phyloP scores from a whole-genome alignment of 2,888 invertebrate genomes.

The Heliconius aoede region DNA sequence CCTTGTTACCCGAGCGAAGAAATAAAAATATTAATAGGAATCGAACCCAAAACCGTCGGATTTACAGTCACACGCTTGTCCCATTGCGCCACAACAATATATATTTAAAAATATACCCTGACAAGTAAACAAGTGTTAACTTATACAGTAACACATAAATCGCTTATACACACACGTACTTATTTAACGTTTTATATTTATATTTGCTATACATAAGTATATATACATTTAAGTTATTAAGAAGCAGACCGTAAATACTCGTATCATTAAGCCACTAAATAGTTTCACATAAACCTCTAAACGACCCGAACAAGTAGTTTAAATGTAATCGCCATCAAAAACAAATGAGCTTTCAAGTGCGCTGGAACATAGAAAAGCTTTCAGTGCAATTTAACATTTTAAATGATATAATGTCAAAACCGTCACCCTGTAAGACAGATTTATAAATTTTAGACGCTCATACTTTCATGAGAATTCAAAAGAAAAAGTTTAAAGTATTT shows the following conservation, averaged over 20 bases:
- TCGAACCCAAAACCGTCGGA: no score
- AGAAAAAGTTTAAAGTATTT: neutral
- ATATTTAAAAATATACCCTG: no score
- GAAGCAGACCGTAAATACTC: no score
- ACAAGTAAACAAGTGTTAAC: no score
- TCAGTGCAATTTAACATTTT: slow-evolving; percentile 15
- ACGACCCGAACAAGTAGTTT: neutral
- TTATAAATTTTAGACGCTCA: neutral
- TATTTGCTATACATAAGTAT: no score
- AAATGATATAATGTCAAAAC: slow-evolving; percentile 4
- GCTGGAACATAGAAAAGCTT: slow-evolving; percentile 5
- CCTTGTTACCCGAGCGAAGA: no score
- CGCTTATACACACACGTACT: no score
- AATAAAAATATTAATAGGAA: no score
- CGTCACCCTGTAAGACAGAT: neutral
- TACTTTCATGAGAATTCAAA: slow-evolving; percentile 1
- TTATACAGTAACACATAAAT: no score
- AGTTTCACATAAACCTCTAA: neutral
- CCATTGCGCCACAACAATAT: no score
- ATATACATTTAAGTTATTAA: neutral
- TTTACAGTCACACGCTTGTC: no score
- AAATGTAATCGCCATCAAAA: slow-evolving; percentile 12
- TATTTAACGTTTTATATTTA: no score
- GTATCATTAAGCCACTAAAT: neutral
- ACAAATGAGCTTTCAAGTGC: slow-evolving; percentile 4